Percentiles rank a stretch among this genome's conserved stretches.
Conservation (phyloP, 1,140 invertebrate genomes). For the Cydia fagiglandana region DNA sequence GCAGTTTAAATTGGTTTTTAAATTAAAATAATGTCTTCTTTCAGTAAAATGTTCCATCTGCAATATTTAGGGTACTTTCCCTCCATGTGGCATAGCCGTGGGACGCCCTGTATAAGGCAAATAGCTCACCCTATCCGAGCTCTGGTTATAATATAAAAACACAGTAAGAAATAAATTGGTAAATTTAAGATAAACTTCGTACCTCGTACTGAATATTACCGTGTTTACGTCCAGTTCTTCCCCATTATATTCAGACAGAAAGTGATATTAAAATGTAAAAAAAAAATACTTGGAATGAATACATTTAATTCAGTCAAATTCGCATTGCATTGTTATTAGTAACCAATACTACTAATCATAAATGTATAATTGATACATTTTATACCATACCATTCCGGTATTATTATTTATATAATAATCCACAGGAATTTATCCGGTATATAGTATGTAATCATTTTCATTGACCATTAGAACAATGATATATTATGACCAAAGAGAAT, state of each 20-base stretch:
- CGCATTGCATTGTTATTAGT: constrained; percentile 44
- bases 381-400: constrained; percentile 40
- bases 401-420: constrained; percentile 33
- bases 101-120: too few species aligned
- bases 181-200: background rate
- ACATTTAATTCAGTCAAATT: constrained; percentile 59
- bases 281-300: constrained; percentile 60
- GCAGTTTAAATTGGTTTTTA: too few species aligned
- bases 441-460: constrained; percentile 4
- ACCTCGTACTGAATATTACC: too few species aligned
- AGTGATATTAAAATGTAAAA: constrained; percentile 41
- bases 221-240: background rate
- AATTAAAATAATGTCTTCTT: too few species aligned
- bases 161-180: background rate
- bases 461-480: background rate
- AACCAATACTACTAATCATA: background rate
- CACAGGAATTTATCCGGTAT: constrained; percentile 1
- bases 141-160: background rate
- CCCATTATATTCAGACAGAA: background rate
- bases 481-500: background rate
- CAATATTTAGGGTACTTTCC: too few species aligned
- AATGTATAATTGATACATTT: constrained; percentile 31
- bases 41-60: too few species aligned
- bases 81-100: too few species aligned
- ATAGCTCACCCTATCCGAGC: too few species aligned